Base-by-base conservation (phyloP, 2,113 vertebrate species). In the Varanus salvator region DNA sequence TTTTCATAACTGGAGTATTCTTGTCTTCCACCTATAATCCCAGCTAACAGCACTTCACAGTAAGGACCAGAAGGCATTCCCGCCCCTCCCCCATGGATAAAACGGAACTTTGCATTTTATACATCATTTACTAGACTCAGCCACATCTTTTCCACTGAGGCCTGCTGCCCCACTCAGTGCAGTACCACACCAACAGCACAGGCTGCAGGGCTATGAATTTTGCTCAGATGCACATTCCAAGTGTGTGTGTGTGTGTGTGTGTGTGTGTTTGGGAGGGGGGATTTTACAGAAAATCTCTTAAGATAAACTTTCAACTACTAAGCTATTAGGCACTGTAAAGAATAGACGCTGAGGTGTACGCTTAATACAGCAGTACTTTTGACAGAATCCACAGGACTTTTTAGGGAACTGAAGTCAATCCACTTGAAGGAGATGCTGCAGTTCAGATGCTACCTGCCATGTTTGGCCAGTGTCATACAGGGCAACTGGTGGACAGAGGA, bases 31-130 rank as follows among this genome's bases (percentile, higher is more conserved):
- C 92, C 91, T 94, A 87, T 88, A 95, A 93, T 92, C 94, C 95
- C 86, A 93, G 74, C 84, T 86, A 95, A 94, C 84, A 91, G 93
- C 89, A 90, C 69, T 92, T 88, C 88, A 89, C 85, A 92, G 81
- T 89, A 90, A 74, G 1, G 0, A 90, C 66, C 77, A 90, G 87
- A 92, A 93, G 93, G 90, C 71, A 60, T 27, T 38, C 38, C 2
- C 38, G 38, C 38, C 74, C 68, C 29, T 50, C 44, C 0, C 0
- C 0, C 0, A 0, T 0, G 93, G 90, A 87, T 89, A 90, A 94
- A 92, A 85, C 91, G 95, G 93, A 93, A 93, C 75, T 90, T 94
- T 93, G 94, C 92, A 85, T 87, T 82, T 85, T 93, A 90, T 95
- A 89, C 91, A 95, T 94, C 94, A 94, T 95, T 95, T 95, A 95